phyloP scores from a whole-genome alignment of 2,113 vertebrate species.

The Strix uralensis region DNA sequence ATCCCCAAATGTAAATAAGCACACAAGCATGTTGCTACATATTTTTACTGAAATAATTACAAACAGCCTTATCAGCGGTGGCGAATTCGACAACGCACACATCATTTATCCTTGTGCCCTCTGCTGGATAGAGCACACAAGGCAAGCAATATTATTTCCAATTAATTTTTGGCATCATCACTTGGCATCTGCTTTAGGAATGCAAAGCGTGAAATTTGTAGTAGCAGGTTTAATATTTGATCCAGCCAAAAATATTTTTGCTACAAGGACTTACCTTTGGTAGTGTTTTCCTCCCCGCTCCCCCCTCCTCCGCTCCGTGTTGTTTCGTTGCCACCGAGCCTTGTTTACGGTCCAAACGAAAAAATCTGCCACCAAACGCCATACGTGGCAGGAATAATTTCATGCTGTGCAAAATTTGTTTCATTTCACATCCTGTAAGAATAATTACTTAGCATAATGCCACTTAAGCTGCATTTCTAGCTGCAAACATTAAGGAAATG shows the following conservation, averaged over 20 bases:
- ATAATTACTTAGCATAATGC: slow-evolving; percentile 83
- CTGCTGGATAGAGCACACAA: slow-evolving; percentile 75
- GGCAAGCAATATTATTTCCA: slow-evolving; percentile 63
- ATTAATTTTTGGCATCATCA: slow-evolving; percentile 79
- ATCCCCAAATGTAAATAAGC: slow-evolving; percentile 74
- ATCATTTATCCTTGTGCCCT: slow-evolving; percentile 74
- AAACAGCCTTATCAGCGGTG: slow-evolving; percentile 44
- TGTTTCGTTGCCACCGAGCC: slow-evolving; percentile 49
- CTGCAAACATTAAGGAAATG: slow-evolving; percentile 69
- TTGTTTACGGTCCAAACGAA: slow-evolving; percentile 68
- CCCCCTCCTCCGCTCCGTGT: background rate
- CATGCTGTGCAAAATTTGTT: slow-evolving; percentile 78
- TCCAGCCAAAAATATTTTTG: slow-evolving; percentile 75
- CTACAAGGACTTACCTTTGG: slow-evolving; percentile 80
- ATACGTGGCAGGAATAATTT: slow-evolving; percentile 78
- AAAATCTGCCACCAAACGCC: slow-evolving; percentile 72
- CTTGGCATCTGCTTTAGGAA: slow-evolving; percentile 73
- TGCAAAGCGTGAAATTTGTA: slow-evolving; percentile 81
- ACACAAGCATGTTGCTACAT: slow-evolving; percentile 70
- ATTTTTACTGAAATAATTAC: slow-evolving; percentile 72
- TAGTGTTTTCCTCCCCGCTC: slow-evolving; percentile 42
- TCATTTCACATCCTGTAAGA: slow-evolving; percentile 80
- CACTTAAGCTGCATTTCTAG: slow-evolving; percentile 79
- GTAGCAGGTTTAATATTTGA: slow-evolving; percentile 84
- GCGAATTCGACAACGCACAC: background rate